Evolutionary conservation across 2,888 invertebrate species (phyloP).

Genomic region (Arrhopalites spinosus): DNA sequence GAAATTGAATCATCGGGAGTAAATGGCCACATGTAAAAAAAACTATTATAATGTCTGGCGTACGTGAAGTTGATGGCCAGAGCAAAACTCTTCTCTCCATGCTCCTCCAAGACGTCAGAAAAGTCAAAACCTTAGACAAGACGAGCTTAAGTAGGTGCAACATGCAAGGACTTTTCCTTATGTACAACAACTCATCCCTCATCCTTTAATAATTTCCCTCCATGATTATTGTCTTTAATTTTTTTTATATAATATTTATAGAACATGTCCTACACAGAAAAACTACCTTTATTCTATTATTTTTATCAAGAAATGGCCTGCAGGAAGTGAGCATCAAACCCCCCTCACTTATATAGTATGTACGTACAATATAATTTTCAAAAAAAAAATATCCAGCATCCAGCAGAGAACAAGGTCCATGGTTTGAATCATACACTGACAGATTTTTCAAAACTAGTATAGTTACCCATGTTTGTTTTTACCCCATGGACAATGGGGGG

Average conservation of each 20-base stretch:
- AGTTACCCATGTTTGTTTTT: conserved; percentile 40
- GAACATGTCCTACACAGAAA: background rate
- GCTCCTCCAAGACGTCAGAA: background rate
- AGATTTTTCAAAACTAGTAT: too few species aligned
- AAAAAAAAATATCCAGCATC: background rate
- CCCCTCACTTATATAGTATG: too few species aligned
- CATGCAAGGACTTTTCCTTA: background rate
- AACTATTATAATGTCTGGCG: too few species aligned
- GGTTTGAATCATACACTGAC: too few species aligned
- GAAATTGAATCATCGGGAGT: background rate
- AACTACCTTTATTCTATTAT: too few species aligned
- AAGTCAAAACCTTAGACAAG: too few species aligned
- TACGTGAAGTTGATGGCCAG: background rate
- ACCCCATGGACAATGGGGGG: conserved; percentile 42
- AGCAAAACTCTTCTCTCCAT: background rate
- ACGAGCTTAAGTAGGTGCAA: too few species aligned
- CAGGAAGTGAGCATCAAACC: too few species aligned
- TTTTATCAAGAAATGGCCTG: too few species aligned
- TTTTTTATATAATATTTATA: background rate
- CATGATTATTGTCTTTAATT: background rate
- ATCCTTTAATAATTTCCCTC: background rate
- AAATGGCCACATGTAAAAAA: too few species aligned
- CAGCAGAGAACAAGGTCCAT: background rate
- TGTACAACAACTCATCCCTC: background rate
- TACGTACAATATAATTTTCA: too few species aligned